phyloP scores from a whole-genome alignment of 2,113 vertebrate species.

The Poeciliopsis retropinna region DNA sequence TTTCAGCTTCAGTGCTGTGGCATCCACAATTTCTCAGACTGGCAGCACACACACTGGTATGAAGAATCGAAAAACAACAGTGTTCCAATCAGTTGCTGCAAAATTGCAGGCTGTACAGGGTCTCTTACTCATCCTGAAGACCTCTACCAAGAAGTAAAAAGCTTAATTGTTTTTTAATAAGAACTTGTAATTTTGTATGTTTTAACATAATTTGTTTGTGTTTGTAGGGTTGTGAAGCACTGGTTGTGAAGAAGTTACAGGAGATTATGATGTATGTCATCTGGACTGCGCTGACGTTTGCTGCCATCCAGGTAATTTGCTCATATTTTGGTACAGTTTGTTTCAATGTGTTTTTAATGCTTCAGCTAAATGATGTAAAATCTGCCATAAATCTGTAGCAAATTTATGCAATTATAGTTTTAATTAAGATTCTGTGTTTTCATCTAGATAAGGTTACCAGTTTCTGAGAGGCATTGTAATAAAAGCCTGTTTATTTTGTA shows the following conservation, averaged over 20 bases:
- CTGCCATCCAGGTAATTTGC: slow-evolving; percentile 89
- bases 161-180: not conserved
- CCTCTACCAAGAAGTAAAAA: slow-evolving; percentile 88
- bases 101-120: slow-evolving; percentile 87
- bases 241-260: slow-evolving; percentile 94
- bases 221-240: slow-evolving; percentile 89
- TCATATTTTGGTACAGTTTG: not conserved
- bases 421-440: not conserved
- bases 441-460: no score
- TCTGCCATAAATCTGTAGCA: not conserved
- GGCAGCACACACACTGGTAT: slow-evolving; percentile 92
- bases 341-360: not conserved
- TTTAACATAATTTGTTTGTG: slow-evolving; percentile 9
- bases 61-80: slow-evolving; percentile 92
- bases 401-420: not conserved
- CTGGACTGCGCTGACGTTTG: slow-evolving; percentile 92
- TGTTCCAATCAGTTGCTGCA: slow-evolving; percentile 93
- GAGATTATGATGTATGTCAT: slow-evolving; percentile 99
- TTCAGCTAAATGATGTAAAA: not conserved
- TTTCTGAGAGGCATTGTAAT: no score
- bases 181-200: not conserved
- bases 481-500: no score
- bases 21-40: slow-evolving; percentile 93
- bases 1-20: slow-evolving; percentile 92
- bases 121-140: slow-evolving; percentile 85